phyloP scores from a whole-genome alignment of 2,888 invertebrate genomes.

The Horisme vitalbata region DNA sequence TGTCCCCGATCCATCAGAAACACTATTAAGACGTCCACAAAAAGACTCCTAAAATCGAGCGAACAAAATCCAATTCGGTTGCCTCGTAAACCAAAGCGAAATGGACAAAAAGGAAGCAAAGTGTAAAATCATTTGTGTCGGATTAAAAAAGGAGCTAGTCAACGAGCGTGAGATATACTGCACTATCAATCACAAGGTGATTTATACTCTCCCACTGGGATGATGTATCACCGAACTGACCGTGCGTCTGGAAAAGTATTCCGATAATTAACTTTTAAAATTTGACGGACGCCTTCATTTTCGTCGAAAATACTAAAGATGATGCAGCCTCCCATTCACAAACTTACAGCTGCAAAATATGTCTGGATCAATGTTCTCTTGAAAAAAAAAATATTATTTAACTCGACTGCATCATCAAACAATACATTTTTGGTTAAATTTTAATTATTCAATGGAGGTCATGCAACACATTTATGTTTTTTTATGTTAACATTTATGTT shows the following conservation, averaged over 20 bases:
- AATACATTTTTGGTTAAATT: too few species aligned
- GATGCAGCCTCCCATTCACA: too few species aligned
- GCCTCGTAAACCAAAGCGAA: conserved; percentile 65
- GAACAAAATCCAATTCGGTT: conserved; percentile 38
- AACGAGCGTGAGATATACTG: conserved; percentile 75
- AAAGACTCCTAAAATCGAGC: conserved; percentile 30
- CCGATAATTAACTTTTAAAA: conserved; percentile 81
- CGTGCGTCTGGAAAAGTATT: conserved; percentile 68
- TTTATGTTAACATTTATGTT: too few species aligned
- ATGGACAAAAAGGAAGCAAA: conserved; percentile 73
- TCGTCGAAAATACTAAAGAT: conserved; percentile 43
- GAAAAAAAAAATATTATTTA: too few species aligned
- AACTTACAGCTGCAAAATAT: too few species aligned
- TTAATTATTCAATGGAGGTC: too few species aligned
- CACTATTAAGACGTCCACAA: conserved; percentile 31
- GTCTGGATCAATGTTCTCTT: too few species aligned
- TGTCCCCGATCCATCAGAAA: conserved; percentile 22
- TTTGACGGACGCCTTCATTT: conserved; percentile 77
- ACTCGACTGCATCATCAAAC: too few species aligned
- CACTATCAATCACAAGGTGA: conserved; percentile 79
- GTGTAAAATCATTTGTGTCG: conserved; percentile 80
- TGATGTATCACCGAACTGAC: conserved; percentile 73
- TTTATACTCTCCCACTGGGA: conserved; percentile 73
- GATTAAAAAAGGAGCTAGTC: conserved; percentile 79
- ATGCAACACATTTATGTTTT: too few species aligned